Evolutionary conservation across 2,113 vertebrate species (phyloP), one percentile per base, ranked within the genome.

Genomic region (Cyanoderma ruficeps): DNA sequence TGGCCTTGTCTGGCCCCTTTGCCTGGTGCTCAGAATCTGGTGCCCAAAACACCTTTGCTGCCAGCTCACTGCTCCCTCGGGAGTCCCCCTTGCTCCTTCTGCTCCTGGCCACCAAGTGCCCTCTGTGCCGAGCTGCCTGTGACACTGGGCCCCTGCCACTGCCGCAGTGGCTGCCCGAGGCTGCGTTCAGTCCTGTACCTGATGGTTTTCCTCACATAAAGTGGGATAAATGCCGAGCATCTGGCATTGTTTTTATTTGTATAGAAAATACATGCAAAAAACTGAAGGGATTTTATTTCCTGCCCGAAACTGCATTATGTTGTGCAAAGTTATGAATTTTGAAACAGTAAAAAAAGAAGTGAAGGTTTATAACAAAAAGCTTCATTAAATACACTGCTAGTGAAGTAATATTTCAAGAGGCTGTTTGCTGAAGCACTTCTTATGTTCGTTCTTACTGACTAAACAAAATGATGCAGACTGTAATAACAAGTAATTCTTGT

Each of bases 61-160:
- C 33, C 0, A 0, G 25, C 35, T 49, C 2, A 0, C 5, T 13
- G 33, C 0, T 8, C 15, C 5, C 9, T 60, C 0, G 0, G 39
- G 27, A 52, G 27, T 61, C 24, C 1, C 19, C 37, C 11, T 46
- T 23, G 56, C 17, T 78, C 14, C 25, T 30, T 33, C 78, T 57
- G 78, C 57, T 76, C 11, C 70, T 21, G 0, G 3, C 7, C 63
- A 28, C 31, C 0, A 0, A 30, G n/a, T 25, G 39, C 18, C 30
- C 0, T 0, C 52, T 3, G 3, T 13, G 70, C 28, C 22, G 56
- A 60, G 35, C 59, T 78, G 44, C n/a, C 52, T 42, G 35, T n/a
- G 44, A 24, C 65, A 37, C 42, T 33, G 10, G n/a, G 61, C 3
- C 12, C 10, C 50, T 85, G 50, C 64, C 70, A 18, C 22, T 47